Evolutionary conservation across 1,140 invertebrate species (phyloP).

Genomic region (Scaptomyza pallida): DNA sequence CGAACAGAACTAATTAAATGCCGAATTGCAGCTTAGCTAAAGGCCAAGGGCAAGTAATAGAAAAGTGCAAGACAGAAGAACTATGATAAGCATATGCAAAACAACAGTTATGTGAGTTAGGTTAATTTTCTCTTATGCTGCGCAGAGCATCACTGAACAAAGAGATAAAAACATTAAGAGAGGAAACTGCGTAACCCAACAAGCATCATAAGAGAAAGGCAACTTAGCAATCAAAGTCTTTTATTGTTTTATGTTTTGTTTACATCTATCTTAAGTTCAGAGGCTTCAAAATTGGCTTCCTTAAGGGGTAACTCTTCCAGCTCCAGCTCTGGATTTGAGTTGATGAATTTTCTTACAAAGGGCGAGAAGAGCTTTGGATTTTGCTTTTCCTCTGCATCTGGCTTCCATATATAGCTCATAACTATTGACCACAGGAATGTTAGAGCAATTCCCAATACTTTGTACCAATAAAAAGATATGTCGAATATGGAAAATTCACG

Average conservation of each 20-base stretch:
- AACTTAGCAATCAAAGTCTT: no score
- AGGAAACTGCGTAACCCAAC: no score
- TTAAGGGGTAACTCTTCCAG: conserved; percentile 61
- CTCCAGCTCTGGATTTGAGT: conserved; percentile 18
- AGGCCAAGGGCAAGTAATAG: no score
- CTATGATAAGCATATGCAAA: no score
- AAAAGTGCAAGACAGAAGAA: no score
- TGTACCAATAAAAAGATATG: conserved; percentile 87
- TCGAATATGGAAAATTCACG: conserved; percentile 85
- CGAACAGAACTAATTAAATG: no score
- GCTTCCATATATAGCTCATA: conserved; percentile 76
- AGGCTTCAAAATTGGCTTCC: background rate
- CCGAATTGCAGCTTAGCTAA: no score
- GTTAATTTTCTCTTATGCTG: no score
- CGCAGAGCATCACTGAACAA: no score
- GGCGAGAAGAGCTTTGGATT: conserved; percentile 66
- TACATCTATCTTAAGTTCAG: conserved; percentile 28
- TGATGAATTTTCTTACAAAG: conserved; percentile 59
- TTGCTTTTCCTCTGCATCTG: conserved; percentile 43
- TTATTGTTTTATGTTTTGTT: conserved; percentile 7
- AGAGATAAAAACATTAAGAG: no score
- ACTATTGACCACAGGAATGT: conserved; percentile 87
- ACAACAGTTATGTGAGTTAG: no score
- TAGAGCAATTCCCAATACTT: conserved; percentile 86
- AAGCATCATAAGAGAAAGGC: no score